Evolutionary conservation across 2,797 vertebrate genomes (phyloP).

Genomic region (Rhadinocentrus ornatus): DNA sequence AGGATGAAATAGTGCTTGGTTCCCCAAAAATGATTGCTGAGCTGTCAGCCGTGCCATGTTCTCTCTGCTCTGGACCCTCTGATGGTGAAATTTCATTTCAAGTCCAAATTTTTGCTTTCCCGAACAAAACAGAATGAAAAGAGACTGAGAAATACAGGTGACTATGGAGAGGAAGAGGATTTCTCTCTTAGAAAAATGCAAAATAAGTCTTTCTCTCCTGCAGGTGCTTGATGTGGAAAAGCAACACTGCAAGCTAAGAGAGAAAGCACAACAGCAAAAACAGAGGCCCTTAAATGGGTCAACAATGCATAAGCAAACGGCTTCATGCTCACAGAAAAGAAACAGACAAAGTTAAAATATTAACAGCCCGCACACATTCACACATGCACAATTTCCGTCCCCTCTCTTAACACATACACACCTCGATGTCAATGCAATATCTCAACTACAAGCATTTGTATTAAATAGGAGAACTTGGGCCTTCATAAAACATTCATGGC

Average conservation of each 20-base stretch:
- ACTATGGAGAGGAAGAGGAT: constrained; percentile 1
- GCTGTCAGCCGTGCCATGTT: constrained; percentile 53
- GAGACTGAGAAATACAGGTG: not conserved
- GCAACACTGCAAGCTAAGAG: constrained; percentile 35
- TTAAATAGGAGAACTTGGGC: constrained; percentile 52
- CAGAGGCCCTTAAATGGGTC: constrained; percentile 70
- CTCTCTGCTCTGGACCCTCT: constrained; percentile 11
- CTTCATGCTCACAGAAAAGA: constrained; percentile 43
- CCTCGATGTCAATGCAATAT: constrained; percentile 32
- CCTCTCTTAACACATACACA: not conserved
- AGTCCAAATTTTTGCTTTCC: constrained; percentile 18
- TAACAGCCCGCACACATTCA: constrained; percentile 31
- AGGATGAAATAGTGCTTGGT: constrained; percentile 39
- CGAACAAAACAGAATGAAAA: not conserved
- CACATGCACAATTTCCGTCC: not conserved
- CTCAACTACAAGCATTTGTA: constrained; percentile 30
- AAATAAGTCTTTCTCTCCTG: not conserved
- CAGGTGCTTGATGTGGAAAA: constrained; percentile 14
- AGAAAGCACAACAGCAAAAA: constrained; percentile 28
- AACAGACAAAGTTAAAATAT: constrained; percentile 57
- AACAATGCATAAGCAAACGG: constrained; percentile 68
- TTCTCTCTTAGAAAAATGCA: constrained; percentile 4
- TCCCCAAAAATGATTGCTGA: constrained; percentile 60
- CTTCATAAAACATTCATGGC: constrained; percentile 70
- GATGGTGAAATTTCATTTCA: constrained; percentile 38